Evolutionary conservation across 2,797 vertebrate genomes (phyloP).

Genomic region (Pseudotriccus pelzelni): DNA sequence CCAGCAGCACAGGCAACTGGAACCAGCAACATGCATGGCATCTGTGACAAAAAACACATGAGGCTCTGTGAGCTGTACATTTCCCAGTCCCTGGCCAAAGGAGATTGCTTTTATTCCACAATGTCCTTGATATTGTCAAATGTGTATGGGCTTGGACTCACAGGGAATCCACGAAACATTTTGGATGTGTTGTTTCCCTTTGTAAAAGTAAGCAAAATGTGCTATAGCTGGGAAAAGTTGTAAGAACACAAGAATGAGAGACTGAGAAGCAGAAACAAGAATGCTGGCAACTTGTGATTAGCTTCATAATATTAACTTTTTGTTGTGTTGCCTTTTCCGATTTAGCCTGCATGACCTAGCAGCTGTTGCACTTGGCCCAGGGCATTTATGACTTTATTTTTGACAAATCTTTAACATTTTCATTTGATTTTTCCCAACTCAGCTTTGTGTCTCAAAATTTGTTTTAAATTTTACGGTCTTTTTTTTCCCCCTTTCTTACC

Average conservation of each 20-base stretch:
- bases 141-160: not conserved
- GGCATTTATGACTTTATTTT: slow-evolving; percentile 82
- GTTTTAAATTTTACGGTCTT: slow-evolving; percentile 81
- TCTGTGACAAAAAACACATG: not conserved
- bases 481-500: slow-evolving; percentile 14
- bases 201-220: not conserved
- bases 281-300: slow-evolving; percentile 41
- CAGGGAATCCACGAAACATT: not conserved
- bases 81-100: not conserved
- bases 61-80: not conserved
- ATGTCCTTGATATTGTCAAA: not conserved
- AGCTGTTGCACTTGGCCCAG: slow-evolving; percentile 79
- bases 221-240: not conserved
- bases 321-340: slow-evolving; percentile 56
- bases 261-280: not conserved
- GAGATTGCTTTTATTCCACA: not conserved
- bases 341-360: slow-evolving; percentile 71
- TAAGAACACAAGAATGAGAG: not conserved
- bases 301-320: slow-evolving; percentile 57
- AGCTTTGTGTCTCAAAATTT: slow-evolving; percentile 75
- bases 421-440: slow-evolving; percentile 77
- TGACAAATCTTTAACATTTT: slow-evolving; percentile 78
- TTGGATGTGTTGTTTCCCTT: not conserved
- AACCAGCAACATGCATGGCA: not conserved
- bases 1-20: not conserved